These are phyloP conservation scores for Drosophila sproati DNA, from an alignment of 1,140 invertebrate species.

Conservation along the genomic window DNA sequence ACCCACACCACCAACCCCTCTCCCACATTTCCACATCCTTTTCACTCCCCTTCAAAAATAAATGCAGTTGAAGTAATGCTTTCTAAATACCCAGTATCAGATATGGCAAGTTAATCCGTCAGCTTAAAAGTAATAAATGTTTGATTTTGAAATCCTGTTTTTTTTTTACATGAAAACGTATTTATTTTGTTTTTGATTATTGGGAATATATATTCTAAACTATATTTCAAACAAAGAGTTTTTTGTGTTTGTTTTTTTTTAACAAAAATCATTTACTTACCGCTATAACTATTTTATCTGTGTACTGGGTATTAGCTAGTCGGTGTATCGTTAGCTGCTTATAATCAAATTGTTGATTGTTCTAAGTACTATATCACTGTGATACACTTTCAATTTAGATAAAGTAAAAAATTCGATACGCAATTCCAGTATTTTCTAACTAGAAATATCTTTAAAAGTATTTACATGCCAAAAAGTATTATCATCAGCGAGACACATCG, in stretches of 20 bases:
- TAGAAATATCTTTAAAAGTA: neutral
- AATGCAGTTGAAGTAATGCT: neutral
- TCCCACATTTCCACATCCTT: neutral
- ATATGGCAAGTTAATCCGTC: no score
- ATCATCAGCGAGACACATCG: neutral
- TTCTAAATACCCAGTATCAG: neutral
- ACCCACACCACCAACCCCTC: neutral
- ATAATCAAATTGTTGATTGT: neutral
- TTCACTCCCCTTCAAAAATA: neutral
- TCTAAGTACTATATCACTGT: neutral
- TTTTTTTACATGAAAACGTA: no score
- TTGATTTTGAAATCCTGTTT: neutral
- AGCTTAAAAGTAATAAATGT: neutral
- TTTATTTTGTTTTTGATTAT: neutral
- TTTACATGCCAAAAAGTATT: neutral
- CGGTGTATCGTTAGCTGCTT: neutral
- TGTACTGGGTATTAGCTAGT: neutral
- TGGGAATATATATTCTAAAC: neutral
- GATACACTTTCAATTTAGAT: neutral
- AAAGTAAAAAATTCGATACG: neutral
- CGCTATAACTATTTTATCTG: neutral
- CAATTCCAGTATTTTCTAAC: neutral
- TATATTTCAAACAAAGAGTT: no score
- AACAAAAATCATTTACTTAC: no score
- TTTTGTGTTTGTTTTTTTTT: neutral